These are phyloP conservation scores for Catotricha subobsoleta DNA, from an alignment of 2,888 invertebrate species.

Conservation along the genomic window DNA sequence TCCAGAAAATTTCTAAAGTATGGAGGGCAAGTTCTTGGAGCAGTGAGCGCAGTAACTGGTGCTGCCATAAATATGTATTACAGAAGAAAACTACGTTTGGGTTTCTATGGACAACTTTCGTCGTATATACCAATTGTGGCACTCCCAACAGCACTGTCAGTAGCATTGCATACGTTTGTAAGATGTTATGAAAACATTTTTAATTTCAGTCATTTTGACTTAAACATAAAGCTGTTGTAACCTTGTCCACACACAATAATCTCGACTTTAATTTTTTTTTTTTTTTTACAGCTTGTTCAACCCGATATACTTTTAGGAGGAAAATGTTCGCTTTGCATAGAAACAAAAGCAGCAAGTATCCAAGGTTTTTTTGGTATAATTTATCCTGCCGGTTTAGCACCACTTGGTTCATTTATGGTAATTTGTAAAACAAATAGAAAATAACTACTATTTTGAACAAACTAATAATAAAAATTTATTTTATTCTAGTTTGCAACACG, in stretches of 20 bases:
- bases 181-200: conserved; percentile 15
- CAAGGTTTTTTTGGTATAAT: conserved; percentile 35
- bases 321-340: conserved; percentile 45
- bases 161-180: conserved; percentile 40
- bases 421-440: conserved; percentile 9
- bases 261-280: conserved; percentile 8
- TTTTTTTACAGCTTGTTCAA: conserved; percentile 34
- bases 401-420: conserved; percentile 42
- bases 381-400: conserved; percentile 43
- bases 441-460: conserved; percentile 6
- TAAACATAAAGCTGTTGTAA: neutral
- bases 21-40: conserved; percentile 34
- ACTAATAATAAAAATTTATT: conserved; percentile 11
- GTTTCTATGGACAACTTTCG: conserved; percentile 36
- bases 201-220: neutral
- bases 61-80: conserved; percentile 43
- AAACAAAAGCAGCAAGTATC: conserved; percentile 37
- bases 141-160: conserved; percentile 38
- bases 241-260: neutral
- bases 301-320: conserved; percentile 38
- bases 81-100: conserved; percentile 41
- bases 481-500: conserved; percentile 40
- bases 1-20: too few relatives aligned
- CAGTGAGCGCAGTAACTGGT: conserved; percentile 34
- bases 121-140: conserved; percentile 41